phyloP scores from a whole-genome alignment of 35 echinoderm and acorn worm species.

The Heliocidaris tuberculata region DNA sequence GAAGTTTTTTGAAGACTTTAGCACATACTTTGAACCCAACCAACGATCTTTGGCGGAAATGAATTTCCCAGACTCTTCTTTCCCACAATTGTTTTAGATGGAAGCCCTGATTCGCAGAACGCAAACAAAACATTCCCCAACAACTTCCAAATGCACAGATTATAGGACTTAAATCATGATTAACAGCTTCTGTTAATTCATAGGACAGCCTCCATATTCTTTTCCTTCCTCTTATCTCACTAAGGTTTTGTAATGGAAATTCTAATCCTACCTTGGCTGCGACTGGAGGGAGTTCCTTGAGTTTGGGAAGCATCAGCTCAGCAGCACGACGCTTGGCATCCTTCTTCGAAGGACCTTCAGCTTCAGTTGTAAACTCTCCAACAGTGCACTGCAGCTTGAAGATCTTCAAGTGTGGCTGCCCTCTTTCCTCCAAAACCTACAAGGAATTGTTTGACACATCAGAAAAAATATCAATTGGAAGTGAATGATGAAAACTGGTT shows the following conservation, averaged over 20 bases:
- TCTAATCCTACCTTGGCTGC: conserved; percentile 7
- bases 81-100: too few species aligned
- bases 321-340: conserved; percentile 91
- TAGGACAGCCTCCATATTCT: too few species aligned
- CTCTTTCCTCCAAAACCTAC: conserved; percentile 86
- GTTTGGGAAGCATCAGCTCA: conserved; percentile 73
- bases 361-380: conserved; percentile 73
- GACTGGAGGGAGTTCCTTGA: conserved; percentile 57
- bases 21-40: too few species aligned
- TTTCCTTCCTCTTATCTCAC: too few species aligned
- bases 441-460: neutral
- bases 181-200: too few species aligned
- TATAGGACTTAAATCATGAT: too few species aligned
- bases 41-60: too few species aligned
- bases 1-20: too few species aligned
- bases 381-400: conserved; percentile 86
- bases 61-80: too few species aligned
- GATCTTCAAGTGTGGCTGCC: conserved; percentile 87
- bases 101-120: too few species aligned
- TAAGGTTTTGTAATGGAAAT: neutral
- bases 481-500: neutral
- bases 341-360: conserved; percentile 85
- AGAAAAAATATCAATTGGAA: neutral
- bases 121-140: too few species aligned
- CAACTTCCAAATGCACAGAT: too few species aligned